Conservation (phyloP, 2,113 vertebrate species). For the Tamias sibiricus region DNA sequence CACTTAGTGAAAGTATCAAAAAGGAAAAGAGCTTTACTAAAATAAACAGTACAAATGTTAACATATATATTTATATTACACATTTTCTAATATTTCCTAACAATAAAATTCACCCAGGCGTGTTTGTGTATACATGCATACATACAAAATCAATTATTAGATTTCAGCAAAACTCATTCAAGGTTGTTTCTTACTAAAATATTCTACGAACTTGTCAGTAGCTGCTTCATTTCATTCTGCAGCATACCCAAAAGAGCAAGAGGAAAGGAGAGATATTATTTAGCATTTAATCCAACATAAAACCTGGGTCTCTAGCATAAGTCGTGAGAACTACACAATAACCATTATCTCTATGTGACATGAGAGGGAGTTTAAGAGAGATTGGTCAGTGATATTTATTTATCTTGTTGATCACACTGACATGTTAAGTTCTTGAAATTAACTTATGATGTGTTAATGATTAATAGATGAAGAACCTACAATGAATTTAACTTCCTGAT, state of each 20-base stretch:
- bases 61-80: not conserved
- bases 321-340: not conserved
- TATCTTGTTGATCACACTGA: not conserved
- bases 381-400: not conserved
- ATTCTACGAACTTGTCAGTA: not conserved
- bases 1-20: not conserved
- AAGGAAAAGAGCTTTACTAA: not conserved
- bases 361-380: not conserved
- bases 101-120: not conserved
- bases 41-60: not conserved
- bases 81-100: not conserved
- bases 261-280: not conserved
- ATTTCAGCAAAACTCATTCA: not conserved
- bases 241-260: not conserved
- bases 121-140: not conserved
- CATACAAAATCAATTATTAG: not conserved
- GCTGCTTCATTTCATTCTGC: not conserved
- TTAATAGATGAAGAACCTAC: not conserved
- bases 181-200: not conserved
- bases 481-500: not conserved
- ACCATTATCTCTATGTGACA: not conserved
- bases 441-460: not conserved
- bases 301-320: not conserved
- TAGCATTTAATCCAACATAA: not conserved
- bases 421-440: not conserved